Evolutionary conservation across 1,140 invertebrate genomes (phyloP), one percentile per base, ranked within the genome.

Genomic region (Monochamus saltuarius): DNA sequence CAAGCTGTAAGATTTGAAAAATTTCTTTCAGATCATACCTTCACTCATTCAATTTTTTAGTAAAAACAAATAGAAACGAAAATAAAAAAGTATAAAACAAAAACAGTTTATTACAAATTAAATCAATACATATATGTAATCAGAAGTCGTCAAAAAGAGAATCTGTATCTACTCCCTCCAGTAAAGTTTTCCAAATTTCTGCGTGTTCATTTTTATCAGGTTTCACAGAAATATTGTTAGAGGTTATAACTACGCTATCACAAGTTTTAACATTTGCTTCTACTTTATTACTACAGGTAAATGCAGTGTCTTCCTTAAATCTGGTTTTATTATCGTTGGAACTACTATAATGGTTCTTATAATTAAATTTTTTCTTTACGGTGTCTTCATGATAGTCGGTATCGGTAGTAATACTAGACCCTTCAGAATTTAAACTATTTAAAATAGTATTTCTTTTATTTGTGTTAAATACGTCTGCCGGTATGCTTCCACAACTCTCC

Each of bases 141-240:
- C 35, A 56, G 49, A 56, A 56, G 9, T 61, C 60, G 13, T 59
- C 60, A 62, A 66, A 66, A 10, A 62, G 53, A 13, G 52, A 49
- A 52, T 49, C 54, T 16, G 61, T 13, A 54, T 66, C 64, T 34
- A 62, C 42, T 29, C 51, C 60, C 14, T 52, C 45, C 35, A 66
- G 45, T 29, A 52, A 16, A 45, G 51, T 57, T 57, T 62, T 60
- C 59, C 60, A 66, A 35, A 62, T 46, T 51, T 62, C 37, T 14
- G 53, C 53, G 47, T 66, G 50, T 16, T 62, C 52, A 10, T 29
- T 38, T 11, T 51, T 52, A 7, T 59, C 52, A 36, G 49, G 16
- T 35, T 56, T 62, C 17, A 61, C 40, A 19, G 40, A 59, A 16
- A 59, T 10, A 29, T 64, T 19, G 52, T 34, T 59, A 19, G 39